These are phyloP conservation scores for Ascidia mentula DNA, from an alignment of 23 tunicate species.

Conservation along the genomic window DNA sequence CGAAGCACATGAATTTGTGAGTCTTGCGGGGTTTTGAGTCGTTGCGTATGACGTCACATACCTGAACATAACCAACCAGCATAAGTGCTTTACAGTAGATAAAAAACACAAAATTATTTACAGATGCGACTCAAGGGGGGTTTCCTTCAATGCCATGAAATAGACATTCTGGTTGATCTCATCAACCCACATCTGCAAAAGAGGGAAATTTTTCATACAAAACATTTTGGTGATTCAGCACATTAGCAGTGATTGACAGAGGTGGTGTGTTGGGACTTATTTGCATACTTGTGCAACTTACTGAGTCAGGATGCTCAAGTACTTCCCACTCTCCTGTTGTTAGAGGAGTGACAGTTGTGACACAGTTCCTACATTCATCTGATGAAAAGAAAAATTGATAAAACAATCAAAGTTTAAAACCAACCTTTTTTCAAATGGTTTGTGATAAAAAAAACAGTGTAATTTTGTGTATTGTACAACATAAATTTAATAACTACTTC, in stretches of 20 bases:
- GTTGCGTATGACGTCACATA: constrained; percentile 45
- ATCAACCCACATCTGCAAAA: constrained; percentile 71
- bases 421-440: too few relatives aligned
- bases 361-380: constrained; percentile 37
- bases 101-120: constrained; percentile 30
- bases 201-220: too few relatives aligned
- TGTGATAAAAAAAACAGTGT: too few relatives aligned
- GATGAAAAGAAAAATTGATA: not conserved
- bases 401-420: too few relatives aligned
- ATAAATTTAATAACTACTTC: not conserved
- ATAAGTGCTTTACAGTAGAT: too few relatives aligned
- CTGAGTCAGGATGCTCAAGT: constrained; percentile 66
- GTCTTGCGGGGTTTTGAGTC: constrained; percentile 33
- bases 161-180: constrained; percentile 69
- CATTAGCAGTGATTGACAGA: not conserved
- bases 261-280: not conserved
- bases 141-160: constrained; percentile 80
- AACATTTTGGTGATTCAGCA: too few relatives aligned
- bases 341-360: constrained; percentile 34
- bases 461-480: too few relatives aligned
- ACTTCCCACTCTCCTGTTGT: constrained; percentile 86
- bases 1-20: constrained; percentile 56
- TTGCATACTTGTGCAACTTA: constrained; percentile 13
- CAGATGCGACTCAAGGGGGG: constrained; percentile 86
- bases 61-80: constrained; percentile 11